These are phyloP conservation scores for Heliangelus exortis DNA, from an alignment of 2,797 vertebrate species.

Conservation along the genomic window DNA sequence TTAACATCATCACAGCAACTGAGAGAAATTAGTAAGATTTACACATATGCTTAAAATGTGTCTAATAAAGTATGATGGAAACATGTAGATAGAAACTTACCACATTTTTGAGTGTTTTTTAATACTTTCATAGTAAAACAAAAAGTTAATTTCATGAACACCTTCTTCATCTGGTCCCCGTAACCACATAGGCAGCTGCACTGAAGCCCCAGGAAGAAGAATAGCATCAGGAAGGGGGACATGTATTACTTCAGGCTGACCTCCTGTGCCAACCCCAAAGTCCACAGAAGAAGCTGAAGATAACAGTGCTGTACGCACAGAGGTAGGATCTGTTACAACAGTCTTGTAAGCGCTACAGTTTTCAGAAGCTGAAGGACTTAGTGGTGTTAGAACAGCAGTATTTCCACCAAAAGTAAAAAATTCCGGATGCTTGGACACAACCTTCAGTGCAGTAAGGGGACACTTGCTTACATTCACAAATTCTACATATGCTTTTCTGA, in stretches of 20 bases:
- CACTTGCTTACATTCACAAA: constrained; percentile 94
- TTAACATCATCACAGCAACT: background rate
- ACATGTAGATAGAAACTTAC: constrained; percentile 71
- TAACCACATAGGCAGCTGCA: constrained; percentile 95
- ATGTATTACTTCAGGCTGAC: constrained; percentile 81
- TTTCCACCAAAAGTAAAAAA: constrained; percentile 96
- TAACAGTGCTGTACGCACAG: constrained; percentile 67
- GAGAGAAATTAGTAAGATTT: background rate
- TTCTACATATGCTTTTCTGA: constrained; percentile 93
- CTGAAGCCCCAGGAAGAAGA: constrained; percentile 89
- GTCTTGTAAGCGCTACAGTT: constrained; percentile 96
- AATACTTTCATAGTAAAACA: constrained; percentile 95
- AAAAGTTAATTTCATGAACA: constrained; percentile 97
- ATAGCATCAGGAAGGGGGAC: constrained; percentile 85
- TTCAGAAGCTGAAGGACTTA: constrained; percentile 89
- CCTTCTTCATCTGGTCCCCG: constrained; percentile 95
- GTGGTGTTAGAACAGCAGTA: constrained; percentile 82
- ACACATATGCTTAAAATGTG: background rate
- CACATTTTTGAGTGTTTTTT: constrained; percentile 88
- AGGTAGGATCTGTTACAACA: constrained; percentile 79
- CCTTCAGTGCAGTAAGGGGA: constrained; percentile 88
- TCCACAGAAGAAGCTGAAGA: constrained; percentile 80
- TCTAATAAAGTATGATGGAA: background rate
- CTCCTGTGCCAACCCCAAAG: constrained; percentile 76
- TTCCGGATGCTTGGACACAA: constrained; percentile 91